A percentile compares a stretch with the other conserved stretches of the same genome.
Evolutionary conservation across 92 coral and sea anemone species (phyloP).

Genomic region (Palythoa grandiflora): DNA sequence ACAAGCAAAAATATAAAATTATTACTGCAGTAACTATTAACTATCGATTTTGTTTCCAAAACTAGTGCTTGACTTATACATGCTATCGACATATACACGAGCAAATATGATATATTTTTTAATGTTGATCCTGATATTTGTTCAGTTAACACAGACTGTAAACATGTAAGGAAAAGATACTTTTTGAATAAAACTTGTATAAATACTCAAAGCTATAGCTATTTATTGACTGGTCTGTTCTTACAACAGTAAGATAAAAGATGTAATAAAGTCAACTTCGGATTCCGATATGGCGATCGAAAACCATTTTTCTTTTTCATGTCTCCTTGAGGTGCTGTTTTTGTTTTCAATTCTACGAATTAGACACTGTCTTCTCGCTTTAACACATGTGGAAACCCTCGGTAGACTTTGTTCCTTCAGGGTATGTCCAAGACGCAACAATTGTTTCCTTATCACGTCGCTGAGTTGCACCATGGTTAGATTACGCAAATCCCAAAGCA

Average conservation of each 20-base stretch:
- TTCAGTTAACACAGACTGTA: too few relatives aligned
- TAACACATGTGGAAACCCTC: neutral
- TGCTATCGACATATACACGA: too few relatives aligned
- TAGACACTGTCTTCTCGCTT: neutral
- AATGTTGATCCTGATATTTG: too few relatives aligned
- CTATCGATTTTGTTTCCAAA: too few relatives aligned
- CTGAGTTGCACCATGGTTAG: slow-evolving; percentile 3
- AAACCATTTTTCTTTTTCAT: slow-evolving; percentile 8
- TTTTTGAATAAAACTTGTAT: neutral
- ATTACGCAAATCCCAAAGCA: slow-evolving; percentile 4
- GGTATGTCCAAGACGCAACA: neutral
- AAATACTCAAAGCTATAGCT: too few relatives aligned
- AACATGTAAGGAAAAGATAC: too few relatives aligned
- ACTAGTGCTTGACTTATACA: too few relatives aligned
- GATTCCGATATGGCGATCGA: neutral
- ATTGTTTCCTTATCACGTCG: neutral
- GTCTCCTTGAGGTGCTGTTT: neutral
- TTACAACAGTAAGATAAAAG: neutral
- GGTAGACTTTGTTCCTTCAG: neutral
- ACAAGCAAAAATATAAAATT: too few relatives aligned
- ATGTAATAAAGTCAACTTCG: too few relatives aligned
- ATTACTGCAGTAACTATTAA: too few relatives aligned
- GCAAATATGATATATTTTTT: too few relatives aligned
- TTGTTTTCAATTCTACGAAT: neutral
- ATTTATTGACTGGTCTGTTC: too few relatives aligned